These are phyloP conservation scores for Megaleporinus macrocephalus DNA, from an alignment of 2,113 vertebrate species.

Conservation along the genomic window DNA sequence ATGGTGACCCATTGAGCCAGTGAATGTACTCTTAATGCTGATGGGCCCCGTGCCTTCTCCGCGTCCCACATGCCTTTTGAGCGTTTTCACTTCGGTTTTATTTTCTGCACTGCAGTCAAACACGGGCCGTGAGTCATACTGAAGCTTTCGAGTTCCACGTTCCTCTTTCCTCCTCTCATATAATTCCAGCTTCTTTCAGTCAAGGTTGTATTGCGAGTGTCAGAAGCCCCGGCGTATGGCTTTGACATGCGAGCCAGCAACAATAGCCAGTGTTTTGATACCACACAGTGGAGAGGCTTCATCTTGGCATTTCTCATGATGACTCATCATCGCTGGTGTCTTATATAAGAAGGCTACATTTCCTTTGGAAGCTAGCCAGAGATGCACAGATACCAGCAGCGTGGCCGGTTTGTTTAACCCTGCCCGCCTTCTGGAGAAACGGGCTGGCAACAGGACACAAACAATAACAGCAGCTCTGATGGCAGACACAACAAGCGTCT, in stretches of 20 bases:
- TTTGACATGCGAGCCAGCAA: background rate
- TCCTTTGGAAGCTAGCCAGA: constrained; percentile 26
- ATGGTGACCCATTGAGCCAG: background rate
- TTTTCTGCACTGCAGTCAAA: background rate
- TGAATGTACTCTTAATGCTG: background rate
- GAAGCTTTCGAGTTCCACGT: background rate
- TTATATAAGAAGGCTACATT: constrained; percentile 37
- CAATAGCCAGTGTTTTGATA: constrained; percentile 14
- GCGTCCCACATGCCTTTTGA: background rate
- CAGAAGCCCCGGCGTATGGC: background rate
- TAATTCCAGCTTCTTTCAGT: background rate
- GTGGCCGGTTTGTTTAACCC: constrained; percentile 27
- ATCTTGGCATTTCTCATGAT: constrained; percentile 40
- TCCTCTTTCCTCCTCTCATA: background rate
- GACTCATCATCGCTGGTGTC: constrained; percentile 46
- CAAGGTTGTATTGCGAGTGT: background rate
- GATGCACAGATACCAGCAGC: constrained; percentile 20
- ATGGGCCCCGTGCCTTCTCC: background rate
- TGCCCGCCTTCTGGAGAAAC: background rate
- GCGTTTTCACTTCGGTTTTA: background rate
- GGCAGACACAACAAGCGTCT: constrained; percentile 16
- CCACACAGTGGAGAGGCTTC: constrained; percentile 31
- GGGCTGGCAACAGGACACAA: constrained; percentile 3
- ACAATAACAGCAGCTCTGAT: constrained; percentile 2
- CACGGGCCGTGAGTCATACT: background rate